Conservation (phyloP, 2,113 vertebrate species). For the Caranx ignobilis region DNA sequence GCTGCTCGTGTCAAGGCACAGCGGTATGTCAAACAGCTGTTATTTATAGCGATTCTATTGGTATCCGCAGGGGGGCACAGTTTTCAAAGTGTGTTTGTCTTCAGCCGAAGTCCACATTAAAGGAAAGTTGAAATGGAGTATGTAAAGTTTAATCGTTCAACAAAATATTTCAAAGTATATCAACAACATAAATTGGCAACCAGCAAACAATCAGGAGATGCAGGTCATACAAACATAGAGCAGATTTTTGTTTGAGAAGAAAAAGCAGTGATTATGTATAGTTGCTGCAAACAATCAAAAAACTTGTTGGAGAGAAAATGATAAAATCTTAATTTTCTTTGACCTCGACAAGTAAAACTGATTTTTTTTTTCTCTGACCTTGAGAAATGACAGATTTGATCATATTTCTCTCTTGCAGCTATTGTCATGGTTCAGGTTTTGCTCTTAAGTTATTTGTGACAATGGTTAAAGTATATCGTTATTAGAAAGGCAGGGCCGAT, state of each 20-base stretch:
- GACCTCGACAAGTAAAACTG: background rate
- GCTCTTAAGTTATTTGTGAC: background rate
- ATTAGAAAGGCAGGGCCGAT: background rate
- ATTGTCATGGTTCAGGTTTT: background rate
- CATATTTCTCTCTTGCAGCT: background rate
- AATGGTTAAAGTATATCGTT: background rate
- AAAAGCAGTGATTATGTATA: background rate
- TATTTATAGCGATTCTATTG: conserved; percentile 32
- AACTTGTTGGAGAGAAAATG: background rate
- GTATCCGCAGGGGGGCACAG: conserved; percentile 67
- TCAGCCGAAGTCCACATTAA: background rate
- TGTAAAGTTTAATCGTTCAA: background rate
- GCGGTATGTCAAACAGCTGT: background rate
- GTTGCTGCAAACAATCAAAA: background rate
- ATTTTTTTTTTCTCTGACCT: background rate
- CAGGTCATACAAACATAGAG: background rate
- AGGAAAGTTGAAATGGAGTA: background rate
- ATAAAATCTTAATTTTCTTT: background rate
- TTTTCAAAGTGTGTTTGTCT: conserved; percentile 47
- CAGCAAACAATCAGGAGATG: background rate
- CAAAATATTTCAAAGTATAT: background rate
- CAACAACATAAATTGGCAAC: background rate
- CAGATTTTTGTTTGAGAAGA: background rate
- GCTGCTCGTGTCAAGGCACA: conserved; percentile 6
- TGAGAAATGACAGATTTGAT: background rate